These are phyloP conservation scores for Nomada fucata DNA, from an alignment of 2,888 invertebrate species.

Conservation along the genomic window DNA sequence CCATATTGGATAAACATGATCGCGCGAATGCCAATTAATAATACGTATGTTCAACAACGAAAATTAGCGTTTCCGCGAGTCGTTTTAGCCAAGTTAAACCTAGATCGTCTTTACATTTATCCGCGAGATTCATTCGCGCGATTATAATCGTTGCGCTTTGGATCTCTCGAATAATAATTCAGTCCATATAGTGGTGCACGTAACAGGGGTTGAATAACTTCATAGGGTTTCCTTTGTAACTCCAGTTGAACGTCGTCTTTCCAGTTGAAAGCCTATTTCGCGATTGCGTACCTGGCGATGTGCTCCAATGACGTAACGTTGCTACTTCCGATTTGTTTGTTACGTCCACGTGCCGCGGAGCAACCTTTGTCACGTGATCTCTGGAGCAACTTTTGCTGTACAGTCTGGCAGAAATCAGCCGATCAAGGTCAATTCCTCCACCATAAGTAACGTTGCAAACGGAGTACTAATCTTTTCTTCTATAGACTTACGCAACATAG, in stretches of 20 bases:
- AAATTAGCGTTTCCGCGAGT: not conserved
- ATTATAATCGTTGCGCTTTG: slow-evolving; percentile 18
- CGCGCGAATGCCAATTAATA: not conserved
- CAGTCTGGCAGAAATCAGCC: not conserved
- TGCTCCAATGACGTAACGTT: slow-evolving; percentile 33
- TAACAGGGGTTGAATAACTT: not conserved
- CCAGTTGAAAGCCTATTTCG: slow-evolving; percentile 46
- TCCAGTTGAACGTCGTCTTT: slow-evolving; percentile 29
- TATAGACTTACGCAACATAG: not conserved
- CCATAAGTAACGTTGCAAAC: not conserved
- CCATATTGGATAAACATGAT: not conserved
- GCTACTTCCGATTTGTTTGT: slow-evolving; percentile 37
- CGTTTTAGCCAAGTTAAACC: slow-evolving; percentile 33
- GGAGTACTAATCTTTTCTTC: no score
- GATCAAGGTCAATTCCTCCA: not conserved
- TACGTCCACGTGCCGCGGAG: slow-evolving; percentile 21
- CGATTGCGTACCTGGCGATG: slow-evolving; percentile 34
- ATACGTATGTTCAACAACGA: not conserved
- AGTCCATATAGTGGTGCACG: slow-evolving; percentile 1
- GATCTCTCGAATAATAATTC: slow-evolving; percentile 18
- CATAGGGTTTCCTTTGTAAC: slow-evolving; percentile 52
- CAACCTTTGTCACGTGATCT: slow-evolving; percentile 27
- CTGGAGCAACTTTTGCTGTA: not conserved
- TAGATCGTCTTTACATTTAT: slow-evolving; percentile 20
- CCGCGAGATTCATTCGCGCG: not conserved